A percentile compares a stretch with the other conserved stretches of the same genome.
Evolutionary conservation across 1,140 invertebrate species (phyloP).

Genomic region (Macrobrachium rosenbergii): DNA sequence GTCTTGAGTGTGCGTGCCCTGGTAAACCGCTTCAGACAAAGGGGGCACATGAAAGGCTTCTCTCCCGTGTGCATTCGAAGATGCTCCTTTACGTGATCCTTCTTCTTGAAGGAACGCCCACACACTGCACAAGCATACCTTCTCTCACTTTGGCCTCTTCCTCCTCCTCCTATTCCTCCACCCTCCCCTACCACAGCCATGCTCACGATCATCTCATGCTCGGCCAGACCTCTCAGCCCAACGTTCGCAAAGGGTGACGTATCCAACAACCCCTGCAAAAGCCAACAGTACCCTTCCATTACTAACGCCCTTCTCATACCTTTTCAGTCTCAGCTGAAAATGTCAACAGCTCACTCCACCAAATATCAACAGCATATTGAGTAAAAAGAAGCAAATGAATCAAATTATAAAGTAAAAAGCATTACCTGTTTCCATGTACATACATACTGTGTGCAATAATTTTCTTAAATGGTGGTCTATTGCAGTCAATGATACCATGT

Average conservation of each 20-base stretch:
- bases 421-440: no score
- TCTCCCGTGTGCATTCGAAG: no score
- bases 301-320: constrained; percentile 29
- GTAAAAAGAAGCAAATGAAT: no score
- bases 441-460: no score
- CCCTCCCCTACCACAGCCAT: constrained; percentile 40
- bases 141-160: constrained; percentile 96
- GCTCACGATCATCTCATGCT: constrained; percentile 48
- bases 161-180: constrained; percentile 73
- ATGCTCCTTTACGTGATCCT: constrained; percentile 99
- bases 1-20: constrained; percentile 70
- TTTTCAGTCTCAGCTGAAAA: background rate
- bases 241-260: constrained; percentile 10
- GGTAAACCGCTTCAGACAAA: constrained; percentile 98
- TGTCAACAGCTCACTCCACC: no score
- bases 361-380: no score
- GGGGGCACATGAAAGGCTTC: constrained; percentile 97
- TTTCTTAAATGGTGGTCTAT: no score
- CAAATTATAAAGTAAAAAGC: no score
- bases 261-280: constrained; percentile 51
- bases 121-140: constrained; percentile 98
- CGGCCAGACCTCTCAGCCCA: constrained; percentile 11
- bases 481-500: no score
- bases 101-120: constrained; percentile 99
- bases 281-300: constrained; percentile 53